Evolutionary conservation across 2,888 invertebrate species (phyloP).

Genomic region (Leptopilina drosophilae): DNA sequence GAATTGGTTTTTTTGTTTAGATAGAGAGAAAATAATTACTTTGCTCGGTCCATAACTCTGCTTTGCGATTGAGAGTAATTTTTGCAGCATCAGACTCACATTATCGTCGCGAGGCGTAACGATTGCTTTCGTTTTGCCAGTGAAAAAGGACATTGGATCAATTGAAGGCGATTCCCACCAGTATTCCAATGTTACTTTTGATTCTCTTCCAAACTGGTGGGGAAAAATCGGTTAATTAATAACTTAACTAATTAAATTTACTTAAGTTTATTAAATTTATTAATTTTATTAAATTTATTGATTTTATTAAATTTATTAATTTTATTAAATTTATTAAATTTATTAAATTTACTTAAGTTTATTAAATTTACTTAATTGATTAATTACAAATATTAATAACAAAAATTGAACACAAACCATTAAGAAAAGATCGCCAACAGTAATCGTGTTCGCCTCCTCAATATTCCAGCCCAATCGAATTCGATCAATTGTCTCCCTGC

Average conservation of each 20-base stretch:
- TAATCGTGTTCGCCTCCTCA: conserved; percentile 86
- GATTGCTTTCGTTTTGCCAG: conserved; percentile 50
- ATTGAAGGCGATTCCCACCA: conserved; percentile 83
- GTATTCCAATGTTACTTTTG: conserved; percentile 87
- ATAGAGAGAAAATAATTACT: conserved; percentile 64
- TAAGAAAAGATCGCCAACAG: conserved; percentile 93
- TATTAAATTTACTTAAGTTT: too few relatives aligned
- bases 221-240: conserved; percentile 23
- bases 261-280: too few relatives aligned
- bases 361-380: too few relatives aligned
- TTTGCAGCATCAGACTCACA: conserved; percentile 72
- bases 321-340: too few relatives aligned
- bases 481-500: conserved; percentile 75
- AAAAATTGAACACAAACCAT: conserved; percentile 80
- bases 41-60: conserved; percentile 76
- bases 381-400: too few relatives aligned
- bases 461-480: conserved; percentile 86
- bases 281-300: too few relatives aligned
- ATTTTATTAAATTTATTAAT: too few relatives aligned
- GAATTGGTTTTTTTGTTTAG: not conserved
- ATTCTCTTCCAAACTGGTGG: conserved; percentile 84
- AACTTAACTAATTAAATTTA: too few relatives aligned
- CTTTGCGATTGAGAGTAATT: conserved; percentile 77
- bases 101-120: conserved; percentile 62
- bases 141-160: conserved; percentile 50